Evolutionary conservation across 2,113 vertebrate genomes (phyloP).

Genomic region (Egretta garzetta): DNA sequence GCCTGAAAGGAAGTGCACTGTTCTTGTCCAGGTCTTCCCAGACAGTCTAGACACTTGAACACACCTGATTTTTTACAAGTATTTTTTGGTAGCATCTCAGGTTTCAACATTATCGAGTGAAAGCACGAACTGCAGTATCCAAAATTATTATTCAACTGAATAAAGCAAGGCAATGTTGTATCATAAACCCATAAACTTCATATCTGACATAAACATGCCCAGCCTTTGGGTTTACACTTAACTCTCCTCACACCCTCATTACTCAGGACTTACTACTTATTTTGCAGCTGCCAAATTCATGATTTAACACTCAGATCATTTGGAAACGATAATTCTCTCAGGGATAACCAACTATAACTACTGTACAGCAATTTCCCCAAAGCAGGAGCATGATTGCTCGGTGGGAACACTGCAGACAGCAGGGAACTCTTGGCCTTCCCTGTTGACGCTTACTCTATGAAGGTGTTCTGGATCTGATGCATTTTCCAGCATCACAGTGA

Average conservation of each 20-base stretch:
- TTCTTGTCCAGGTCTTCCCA: neutral
- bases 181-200: neutral
- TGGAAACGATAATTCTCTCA: neutral
- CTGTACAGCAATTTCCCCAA: neutral
- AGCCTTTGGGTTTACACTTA: neutral
- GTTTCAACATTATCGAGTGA: neutral
- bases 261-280: neutral
- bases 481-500: neutral
- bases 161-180: neutral
- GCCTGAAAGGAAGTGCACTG: neutral
- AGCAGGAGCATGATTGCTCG: neutral
- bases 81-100: neutral
- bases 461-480: neutral
- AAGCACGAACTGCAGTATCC: neutral
- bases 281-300: neutral
- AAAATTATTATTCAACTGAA: neutral
- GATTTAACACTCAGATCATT: neutral
- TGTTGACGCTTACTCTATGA: accelerated
- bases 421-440: neutral
- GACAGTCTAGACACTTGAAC: neutral
- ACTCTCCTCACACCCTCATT: neutral
- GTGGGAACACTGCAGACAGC: neutral
- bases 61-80: neutral
- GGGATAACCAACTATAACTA: neutral
- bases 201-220: neutral